Base-by-base conservation (phyloP, 2,888 invertebrate species). In the Ecliptopera silaceata region DNA sequence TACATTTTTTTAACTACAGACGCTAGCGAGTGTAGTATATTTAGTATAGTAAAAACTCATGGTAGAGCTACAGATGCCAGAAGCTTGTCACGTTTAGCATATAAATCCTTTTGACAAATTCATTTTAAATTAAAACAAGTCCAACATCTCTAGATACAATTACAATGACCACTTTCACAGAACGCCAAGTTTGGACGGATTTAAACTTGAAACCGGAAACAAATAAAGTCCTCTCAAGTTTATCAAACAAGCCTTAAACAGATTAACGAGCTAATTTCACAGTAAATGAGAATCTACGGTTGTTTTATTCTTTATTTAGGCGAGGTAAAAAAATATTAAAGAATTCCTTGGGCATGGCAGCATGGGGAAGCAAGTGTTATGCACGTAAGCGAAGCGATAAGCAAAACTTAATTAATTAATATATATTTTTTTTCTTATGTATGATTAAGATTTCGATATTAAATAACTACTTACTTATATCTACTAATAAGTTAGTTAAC, bases 271-370 rank as follows among this genome's bases (percentile, higher is more conserved):
- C 60, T 60, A 64, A 65, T 65, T 64, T 58, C 42, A 36, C 49
- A 45, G 56, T 58, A 56, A 65, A 65, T 61, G 59, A 56, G 59
- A 56, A 60, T 65, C 61, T 58, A 61, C 59, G 48, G 59, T 41
- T 59, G 49, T 47, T 56, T 55, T 61, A 61, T 63, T 52, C 51
- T 56, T 60, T 46, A 50, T 62, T 63, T 43, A 13, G 38, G 41
- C 34, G 45, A 58, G 39, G 50, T 56, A 59, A 54, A 63, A 65
- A 49, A 65, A 62, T 69, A 72, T 70, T 71, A 74, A 76, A 59
- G 71, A 76, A 76, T 73, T 74, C 70, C 64, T 61, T 55, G 47
- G 67, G 66, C 65, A 64, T 61, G 56, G 59, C 53, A 51, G 22
- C 36, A 56, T 59, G 61, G n/a, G n/a, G 59, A 54, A 26, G 22